phyloP scores from a whole-genome alignment of 2,888 invertebrate species.

The Perdita meconis region DNA sequence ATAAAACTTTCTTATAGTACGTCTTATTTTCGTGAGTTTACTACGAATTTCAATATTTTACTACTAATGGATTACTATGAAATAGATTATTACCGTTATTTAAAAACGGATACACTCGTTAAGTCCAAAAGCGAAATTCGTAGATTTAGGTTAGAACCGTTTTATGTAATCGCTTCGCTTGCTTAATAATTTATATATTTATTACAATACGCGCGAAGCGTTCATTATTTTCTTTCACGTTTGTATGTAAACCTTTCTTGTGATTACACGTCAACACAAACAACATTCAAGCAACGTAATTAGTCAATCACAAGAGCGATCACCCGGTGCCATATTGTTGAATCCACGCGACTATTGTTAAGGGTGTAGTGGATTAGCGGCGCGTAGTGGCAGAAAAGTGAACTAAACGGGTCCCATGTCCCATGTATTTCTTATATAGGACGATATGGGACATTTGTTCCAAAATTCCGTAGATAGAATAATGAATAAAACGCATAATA shows the following conservation, averaged over 20 bases:
- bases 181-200: not conserved
- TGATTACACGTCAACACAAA: conserved; percentile 16
- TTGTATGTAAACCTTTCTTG: conserved; percentile 7
- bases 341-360: conserved; percentile 41
- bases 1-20: too few species aligned
- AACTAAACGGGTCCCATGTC: too few species aligned
- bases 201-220: conserved; percentile 10
- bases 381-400: too few species aligned
- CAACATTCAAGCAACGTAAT: conserved; percentile 28
- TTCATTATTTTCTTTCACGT: conserved; percentile 32
- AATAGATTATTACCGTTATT: conserved; percentile 38
- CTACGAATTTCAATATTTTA: too few species aligned
- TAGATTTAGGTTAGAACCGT: conserved; percentile 42
- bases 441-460: too few species aligned
- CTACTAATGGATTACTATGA: too few species aligned
- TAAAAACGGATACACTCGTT: conserved; percentile 4
- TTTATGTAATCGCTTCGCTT: conserved; percentile 5
- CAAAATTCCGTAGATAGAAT: too few species aligned
- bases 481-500: too few species aligned
- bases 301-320: conserved; percentile 22
- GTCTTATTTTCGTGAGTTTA: not conserved
- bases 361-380: too few species aligned
- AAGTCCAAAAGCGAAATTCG: conserved; percentile 18
- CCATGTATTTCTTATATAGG: too few species aligned
- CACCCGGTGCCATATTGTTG: conserved; percentile 59